Conservation (phyloP, 1,140 invertebrate genomes). For the Archegozetes longisetosus region DNA sequence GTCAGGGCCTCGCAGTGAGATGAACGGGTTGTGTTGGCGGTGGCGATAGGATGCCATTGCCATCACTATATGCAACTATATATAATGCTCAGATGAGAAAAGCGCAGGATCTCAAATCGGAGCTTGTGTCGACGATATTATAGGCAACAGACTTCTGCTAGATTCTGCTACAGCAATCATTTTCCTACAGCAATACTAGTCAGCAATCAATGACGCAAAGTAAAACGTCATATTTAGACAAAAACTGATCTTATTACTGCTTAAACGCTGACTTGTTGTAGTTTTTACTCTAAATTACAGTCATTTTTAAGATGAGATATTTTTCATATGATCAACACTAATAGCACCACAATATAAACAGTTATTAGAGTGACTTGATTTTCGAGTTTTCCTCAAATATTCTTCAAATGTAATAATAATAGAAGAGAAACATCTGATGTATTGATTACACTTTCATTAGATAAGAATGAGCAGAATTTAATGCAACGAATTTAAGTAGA, state of each 20-base stretch:
- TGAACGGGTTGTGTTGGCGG: not conserved
- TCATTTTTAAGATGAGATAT: not conserved
- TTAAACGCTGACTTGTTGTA: no score
- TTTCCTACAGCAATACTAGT: not conserved
- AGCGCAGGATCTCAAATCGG: not conserved
- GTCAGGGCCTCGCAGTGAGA: not conserved
- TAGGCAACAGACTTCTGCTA: no score
- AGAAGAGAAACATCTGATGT: no score
- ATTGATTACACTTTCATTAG: no score
- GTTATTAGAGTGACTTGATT: not conserved
- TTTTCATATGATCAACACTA: not conserved
- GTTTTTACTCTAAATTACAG: not conserved
- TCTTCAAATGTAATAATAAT: no score
- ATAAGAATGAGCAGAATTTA: no score
- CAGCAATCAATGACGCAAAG: not conserved
- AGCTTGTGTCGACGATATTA: not conserved
- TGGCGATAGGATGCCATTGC: not conserved
- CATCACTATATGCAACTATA: not conserved
- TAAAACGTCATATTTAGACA: not conserved
- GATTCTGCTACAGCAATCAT: no score
- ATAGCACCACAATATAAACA: not conserved
- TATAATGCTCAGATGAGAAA: not conserved
- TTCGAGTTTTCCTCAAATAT: no score
- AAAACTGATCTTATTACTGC: no score
- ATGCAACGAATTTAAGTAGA: no score